These are phyloP conservation scores for Elachura formosa DNA, from an alignment of 2,113 vertebrate species.

Conservation along the genomic window DNA sequence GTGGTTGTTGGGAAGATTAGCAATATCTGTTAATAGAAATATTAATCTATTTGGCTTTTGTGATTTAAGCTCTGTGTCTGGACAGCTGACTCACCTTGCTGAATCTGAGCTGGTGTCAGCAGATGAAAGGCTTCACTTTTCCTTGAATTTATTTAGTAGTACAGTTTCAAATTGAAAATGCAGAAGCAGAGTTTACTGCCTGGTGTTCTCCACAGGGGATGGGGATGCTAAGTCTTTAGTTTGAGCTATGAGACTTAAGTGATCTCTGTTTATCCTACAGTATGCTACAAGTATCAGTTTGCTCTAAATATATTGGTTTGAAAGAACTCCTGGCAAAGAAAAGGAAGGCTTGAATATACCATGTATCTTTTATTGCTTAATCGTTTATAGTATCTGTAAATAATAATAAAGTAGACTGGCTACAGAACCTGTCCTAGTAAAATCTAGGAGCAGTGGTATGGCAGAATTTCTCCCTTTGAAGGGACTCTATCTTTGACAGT, in stretches of 20 bases:
- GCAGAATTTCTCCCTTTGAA: conserved; percentile 79
- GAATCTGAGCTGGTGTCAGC: background rate
- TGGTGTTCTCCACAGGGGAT: background rate
- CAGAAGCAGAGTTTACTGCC: background rate
- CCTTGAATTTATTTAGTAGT: background rate
- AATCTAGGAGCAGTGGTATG: conserved; percentile 52
- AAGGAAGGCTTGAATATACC: background rate
- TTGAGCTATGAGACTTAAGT: background rate
- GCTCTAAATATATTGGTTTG: background rate
- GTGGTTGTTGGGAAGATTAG: conserved; percentile 42
- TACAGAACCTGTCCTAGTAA: conserved; percentile 31
- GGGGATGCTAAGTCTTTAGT: background rate
- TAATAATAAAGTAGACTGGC: background rate
- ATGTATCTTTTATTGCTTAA: background rate
- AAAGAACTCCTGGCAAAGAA: conserved; percentile 26
- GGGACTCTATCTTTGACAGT: conserved; percentile 78
- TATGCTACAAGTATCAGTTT: background rate
- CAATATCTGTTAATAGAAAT: background rate
- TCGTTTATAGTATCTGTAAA: conserved; percentile 26
- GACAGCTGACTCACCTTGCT: background rate
- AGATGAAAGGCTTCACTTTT: background rate
- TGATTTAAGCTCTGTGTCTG: conserved; percentile 16
- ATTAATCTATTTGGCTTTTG: background rate
- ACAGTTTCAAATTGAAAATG: background rate
- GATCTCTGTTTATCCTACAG: background rate